A percentile compares a stretch with the other conserved stretches of the same genome.
These are phyloP conservation scores for Papilio protenor DNA, from an alignment of 2,888 invertebrate species.

Conservation along the genomic window DNA sequence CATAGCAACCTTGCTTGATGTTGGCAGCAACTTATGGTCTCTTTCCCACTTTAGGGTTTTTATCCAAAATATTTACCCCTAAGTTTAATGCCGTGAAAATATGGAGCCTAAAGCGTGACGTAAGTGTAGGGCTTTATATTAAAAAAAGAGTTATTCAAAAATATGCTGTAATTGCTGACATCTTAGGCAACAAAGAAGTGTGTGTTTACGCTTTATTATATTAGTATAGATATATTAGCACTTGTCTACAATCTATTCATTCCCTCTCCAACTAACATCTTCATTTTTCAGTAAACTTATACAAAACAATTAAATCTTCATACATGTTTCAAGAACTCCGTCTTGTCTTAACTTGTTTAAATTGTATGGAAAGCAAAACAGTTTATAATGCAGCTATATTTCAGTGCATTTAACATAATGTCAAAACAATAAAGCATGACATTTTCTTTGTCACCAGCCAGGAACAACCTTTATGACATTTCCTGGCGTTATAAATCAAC, in stretches of 20 bases:
- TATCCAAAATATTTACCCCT: too few species aligned
- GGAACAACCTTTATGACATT: conserved; percentile 13
- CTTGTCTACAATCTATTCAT: background rate
- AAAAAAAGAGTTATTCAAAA: too few species aligned
- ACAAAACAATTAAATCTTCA: background rate
- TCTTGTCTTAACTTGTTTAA: background rate
- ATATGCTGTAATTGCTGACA: too few species aligned
- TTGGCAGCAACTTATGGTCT: too few species aligned
- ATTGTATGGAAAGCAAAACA: background rate
- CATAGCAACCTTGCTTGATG: too few species aligned
- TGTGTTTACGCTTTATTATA: too few species aligned
- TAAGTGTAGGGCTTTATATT: too few species aligned
- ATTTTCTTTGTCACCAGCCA: conserved; percentile 1
- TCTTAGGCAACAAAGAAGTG: too few species aligned
- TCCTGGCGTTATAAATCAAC: conserved; percentile 16
- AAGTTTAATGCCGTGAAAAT: too few species aligned
- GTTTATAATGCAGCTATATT: background rate
- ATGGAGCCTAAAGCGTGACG: too few species aligned
- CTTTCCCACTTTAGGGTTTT: too few species aligned
- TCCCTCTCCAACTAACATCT: background rate
- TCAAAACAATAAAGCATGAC: conserved; percentile 17
- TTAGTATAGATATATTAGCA: background rate
- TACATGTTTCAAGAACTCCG: background rate
- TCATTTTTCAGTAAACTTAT: background rate
- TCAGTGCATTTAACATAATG: conserved; percentile 3